Conservation (phyloP, 53 echinoderm and acorn worm genomes). For the Crossaster papposus region DNA sequence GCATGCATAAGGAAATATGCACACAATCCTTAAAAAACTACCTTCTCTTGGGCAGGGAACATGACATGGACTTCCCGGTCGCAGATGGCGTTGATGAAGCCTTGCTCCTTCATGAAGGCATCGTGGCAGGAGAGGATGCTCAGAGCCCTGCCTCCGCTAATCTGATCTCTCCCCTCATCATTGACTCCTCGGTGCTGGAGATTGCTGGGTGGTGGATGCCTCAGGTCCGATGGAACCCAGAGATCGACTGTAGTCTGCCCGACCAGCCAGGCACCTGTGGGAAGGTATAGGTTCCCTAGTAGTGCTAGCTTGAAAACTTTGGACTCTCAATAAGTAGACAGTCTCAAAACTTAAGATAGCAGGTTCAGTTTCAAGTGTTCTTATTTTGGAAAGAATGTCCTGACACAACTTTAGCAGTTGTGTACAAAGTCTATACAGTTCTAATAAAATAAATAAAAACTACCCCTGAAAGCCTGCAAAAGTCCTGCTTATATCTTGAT, state of each 20-base stretch:
- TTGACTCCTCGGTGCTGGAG: constrained; percentile 57
- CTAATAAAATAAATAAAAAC: no score
- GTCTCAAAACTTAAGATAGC: no score
- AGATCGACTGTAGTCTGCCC: constrained; percentile 80
- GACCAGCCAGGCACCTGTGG: constrained; percentile 83
- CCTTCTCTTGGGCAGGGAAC: constrained; percentile 20
- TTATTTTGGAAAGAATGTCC: no score
- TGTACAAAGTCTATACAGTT: no score
- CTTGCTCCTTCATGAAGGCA: constrained; percentile 10
- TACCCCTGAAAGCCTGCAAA: no score
- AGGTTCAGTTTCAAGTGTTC: no score
- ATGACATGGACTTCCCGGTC: constrained; percentile 40
- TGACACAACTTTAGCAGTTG: no score
- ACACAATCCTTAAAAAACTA: not conserved
- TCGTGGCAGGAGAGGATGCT: not conserved
- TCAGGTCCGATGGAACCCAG: constrained; percentile 83
- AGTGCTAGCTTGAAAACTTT: no score
- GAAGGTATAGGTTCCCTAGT: no score
- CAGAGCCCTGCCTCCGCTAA: not conserved
- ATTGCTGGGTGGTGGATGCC: constrained; percentile 95
- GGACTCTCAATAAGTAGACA: no score
- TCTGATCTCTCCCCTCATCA: constrained; percentile 60
- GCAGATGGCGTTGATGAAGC: constrained; percentile 36
- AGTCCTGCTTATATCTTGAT: no score
- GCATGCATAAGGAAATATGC: not conserved